A percentile compares a stretch with the other conserved stretches of the same genome.
Conservation (phyloP, 2,797 vertebrate species). For the Aselliscus stoliczkanus region DNA sequence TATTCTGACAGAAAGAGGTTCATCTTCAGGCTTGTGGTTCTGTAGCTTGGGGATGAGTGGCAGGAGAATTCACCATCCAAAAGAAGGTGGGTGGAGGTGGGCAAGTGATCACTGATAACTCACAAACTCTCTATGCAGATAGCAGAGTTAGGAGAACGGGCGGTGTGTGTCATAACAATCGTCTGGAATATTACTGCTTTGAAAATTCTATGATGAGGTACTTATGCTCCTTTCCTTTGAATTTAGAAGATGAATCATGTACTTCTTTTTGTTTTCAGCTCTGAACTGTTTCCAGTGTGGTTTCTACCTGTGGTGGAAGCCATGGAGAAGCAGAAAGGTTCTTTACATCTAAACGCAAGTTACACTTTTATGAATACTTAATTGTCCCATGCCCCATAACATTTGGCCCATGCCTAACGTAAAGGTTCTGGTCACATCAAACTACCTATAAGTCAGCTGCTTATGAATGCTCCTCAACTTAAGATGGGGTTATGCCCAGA, state of each 20-base stretch:
- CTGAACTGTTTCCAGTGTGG: not conserved
- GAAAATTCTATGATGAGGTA: not conserved
- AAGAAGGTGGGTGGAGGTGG: not conserved
- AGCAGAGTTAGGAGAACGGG: not conserved
- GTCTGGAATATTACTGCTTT: not conserved
- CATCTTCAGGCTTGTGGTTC: not conserved
- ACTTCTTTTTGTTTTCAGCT: slow-evolving; percentile 5
- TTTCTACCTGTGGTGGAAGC: not conserved
- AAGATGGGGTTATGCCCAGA: not conserved
- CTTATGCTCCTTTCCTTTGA: not conserved
- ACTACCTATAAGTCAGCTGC: not conserved
- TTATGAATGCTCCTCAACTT: not conserved
- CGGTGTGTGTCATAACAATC: not conserved
- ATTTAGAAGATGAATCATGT: not conserved
- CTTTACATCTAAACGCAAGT: not conserved
- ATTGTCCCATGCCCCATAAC: not conserved
- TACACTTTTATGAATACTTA: not conserved
- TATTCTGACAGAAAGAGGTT: not conserved
- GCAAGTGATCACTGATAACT: not conserved
- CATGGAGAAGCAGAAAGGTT: not conserved
- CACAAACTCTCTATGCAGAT: not conserved
- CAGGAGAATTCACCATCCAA: not conserved
- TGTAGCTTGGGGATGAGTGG: not conserved
- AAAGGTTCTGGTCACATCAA: not conserved
- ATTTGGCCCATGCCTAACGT: not conserved